Evolutionary conservation across 2,113 vertebrate genomes (phyloP), one percentile per base, ranked within the genome.

Genomic region (Rhabdornis inornatus): DNA sequence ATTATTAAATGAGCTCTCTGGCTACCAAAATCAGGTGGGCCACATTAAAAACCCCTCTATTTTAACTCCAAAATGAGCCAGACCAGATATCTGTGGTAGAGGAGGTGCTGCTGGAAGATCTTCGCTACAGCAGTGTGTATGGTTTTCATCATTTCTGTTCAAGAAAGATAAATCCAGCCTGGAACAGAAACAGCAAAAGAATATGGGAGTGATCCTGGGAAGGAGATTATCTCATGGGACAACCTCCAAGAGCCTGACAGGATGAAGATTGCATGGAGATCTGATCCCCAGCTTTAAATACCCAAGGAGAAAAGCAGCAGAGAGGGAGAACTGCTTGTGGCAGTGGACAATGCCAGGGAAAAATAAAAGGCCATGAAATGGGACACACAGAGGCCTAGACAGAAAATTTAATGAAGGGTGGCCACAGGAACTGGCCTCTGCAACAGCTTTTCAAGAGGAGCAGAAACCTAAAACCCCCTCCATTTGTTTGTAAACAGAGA

Each of bases 211-310:
- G 71, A 49, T 23, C 9, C 7, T 55, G 22, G 31, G 80, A 70
- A 87, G 69, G 74, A 90, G 82, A 56, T 96, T 79, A 68, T 83
- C 75, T 94, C 92, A 91, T 49, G 57, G 37, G 81, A 76, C 12
- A 84, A 84, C 56, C 69, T 89, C 59, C 47, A 15, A 19, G 80
- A 69, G 59, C 75, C 79, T 21, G 28, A 53, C 37, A 21, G 90
- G 59, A 52, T 15, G 52, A 84, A 81, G 86, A 55, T 18, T 87
- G 44, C 24, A 7, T 0, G 10, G 87, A 91, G 78, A 91, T 25
- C 64, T 8, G 40, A 91, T 83, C 85, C 84, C 77, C 8, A 11
- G 44, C 77, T 87, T 76, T 79, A 91, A 85, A 91, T 84, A 93
- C 19, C 52, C 9, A 3, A n/a, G 27, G 37, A 76, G 57, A 79